phyloP scores from a whole-genome alignment of 2,113 vertebrate genomes.

The Narcine bancroftii region DNA sequence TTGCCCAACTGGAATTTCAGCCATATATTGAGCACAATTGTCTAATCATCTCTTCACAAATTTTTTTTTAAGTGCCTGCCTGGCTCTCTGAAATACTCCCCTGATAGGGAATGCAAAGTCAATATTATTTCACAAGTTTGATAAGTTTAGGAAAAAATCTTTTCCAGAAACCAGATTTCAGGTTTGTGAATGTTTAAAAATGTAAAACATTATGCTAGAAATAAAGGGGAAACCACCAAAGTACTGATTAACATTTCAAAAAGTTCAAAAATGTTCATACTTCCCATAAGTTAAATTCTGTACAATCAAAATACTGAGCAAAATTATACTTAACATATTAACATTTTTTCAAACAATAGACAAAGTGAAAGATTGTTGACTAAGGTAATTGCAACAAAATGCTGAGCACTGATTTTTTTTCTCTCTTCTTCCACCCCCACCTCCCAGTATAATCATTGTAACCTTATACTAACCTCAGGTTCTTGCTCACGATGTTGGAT shows the following conservation, averaged over 20 bases:
- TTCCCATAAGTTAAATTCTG: too few species aligned
- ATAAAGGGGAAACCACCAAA: not conserved
- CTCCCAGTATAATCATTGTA: not conserved
- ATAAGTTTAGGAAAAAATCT: not conserved
- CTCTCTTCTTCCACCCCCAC: not conserved
- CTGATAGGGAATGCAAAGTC: not conserved
- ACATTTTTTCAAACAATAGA: not conserved
- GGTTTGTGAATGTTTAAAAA: not conserved
- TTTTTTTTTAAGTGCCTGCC: not conserved
- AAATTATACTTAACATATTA: not conserved
- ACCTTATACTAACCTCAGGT: slow-evolving; percentile 65
- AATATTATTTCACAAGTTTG: not conserved
- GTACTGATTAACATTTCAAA: not conserved
- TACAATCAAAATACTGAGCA: not conserved
- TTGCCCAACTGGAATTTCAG: not conserved
- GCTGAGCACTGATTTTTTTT: slow-evolving; percentile 16
- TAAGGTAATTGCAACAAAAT: slow-evolving; percentile 20
- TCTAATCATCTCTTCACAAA: not conserved
- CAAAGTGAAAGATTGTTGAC: not conserved
- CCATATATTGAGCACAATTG: not conserved
- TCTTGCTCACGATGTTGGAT: slow-evolving; percentile 71
- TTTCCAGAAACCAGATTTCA: not conserved
- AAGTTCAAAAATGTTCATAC: not conserved
- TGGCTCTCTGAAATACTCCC: not conserved
- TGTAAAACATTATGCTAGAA: not conserved